Base-by-base conservation (phyloP, 1,140 invertebrate species). In the Drosophila paulistorum region DNA sequence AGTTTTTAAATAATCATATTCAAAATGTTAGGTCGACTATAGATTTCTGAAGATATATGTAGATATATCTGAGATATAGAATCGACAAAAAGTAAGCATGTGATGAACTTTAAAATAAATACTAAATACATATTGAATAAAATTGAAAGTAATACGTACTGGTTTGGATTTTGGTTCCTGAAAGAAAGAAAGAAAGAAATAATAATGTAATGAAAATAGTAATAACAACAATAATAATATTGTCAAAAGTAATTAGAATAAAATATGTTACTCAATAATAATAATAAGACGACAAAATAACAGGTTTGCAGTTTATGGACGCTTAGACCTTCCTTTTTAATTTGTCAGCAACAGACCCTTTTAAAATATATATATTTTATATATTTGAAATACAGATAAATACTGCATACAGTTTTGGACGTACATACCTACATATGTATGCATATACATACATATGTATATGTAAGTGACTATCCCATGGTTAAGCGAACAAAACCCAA, bases 111-210 rank as follows among this genome's bases (percentile, higher is more conserved):
- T 68, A 59, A 30, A 75, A 14, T 64, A 69, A 76, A 51, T 61
- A 54, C 9, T 45, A 59, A 64, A 60, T 60, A 37, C 9, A 42
- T 20, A 41, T 14, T 39, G 26, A 54, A n/a, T 42, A 64, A 76
- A 17, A 17, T 14, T 63, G 14, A 39, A 17, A 54, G 20, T 3
- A 68, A 82, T 90, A 91, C 90, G 62, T 91, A 91, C 90, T 78
- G 84, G 77, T 77, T 91, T 91, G 60, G 83, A 71, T 89, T 91
- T 91, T 74, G 90, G 90, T 86, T 91, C 90, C 90, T 91, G 90
- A 42, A 75, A 85, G 75, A 41, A 39, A 85, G 74, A 11, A 69
- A 23, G 70, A 68, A 69, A 23, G 70, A 66, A 68, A 73, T 63
- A 45, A 78, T 78, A 78, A 65, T 73, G 69, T 71, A 72, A 39